A percentile compares a stretch with the other conserved stretches of the same genome.
phyloP scores from a whole-genome alignment of 2,888 invertebrate genomes.

The Punctoribates punctum region DNA sequence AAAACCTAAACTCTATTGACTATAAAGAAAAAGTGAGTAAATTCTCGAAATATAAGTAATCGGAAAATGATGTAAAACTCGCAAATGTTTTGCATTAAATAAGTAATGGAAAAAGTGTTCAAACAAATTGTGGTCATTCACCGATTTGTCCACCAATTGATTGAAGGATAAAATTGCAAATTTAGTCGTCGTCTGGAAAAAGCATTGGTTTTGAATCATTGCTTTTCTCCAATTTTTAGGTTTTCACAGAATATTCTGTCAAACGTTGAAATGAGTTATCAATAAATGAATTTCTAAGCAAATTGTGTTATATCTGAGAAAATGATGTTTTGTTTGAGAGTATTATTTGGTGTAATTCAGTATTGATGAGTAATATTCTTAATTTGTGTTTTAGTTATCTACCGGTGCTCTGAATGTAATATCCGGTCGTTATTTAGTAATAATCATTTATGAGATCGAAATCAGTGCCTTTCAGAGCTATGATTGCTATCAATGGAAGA shows the following conservation, averaged over 20 bases:
- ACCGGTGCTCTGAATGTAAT: background rate
- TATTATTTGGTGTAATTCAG: background rate
- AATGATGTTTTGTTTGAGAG: background rate
- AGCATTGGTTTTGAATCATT: too few species aligned
- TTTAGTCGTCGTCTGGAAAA: too few species aligned
- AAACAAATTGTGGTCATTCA: conserved; percentile 19
- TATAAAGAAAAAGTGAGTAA: conserved; percentile 9
- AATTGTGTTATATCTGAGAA: too few species aligned
- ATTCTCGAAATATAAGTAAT: background rate
- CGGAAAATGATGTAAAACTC: conserved; percentile 16
- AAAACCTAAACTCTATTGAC: conserved; percentile 17
- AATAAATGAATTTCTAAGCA: background rate
- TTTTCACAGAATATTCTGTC: background rate
- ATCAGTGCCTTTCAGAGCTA: conserved; percentile 1
- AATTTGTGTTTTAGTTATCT: background rate
- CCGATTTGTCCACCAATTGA: background rate
- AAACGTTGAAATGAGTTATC: background rate
- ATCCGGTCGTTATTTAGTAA: conserved; percentile 22
- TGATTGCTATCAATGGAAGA: background rate
- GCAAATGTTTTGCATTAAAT: conserved; percentile 5
- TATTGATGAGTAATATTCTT: conserved; percentile 4
- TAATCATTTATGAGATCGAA: conserved; percentile 29
- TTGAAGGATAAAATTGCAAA: too few species aligned
- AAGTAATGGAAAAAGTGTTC: conserved; percentile 21
- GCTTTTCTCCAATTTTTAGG: too few species aligned